Evolutionary conservation across 2,113 vertebrate species (phyloP), one percentile per base, ranked within the genome.

Genomic region (Cinclus mexicanus): DNA sequence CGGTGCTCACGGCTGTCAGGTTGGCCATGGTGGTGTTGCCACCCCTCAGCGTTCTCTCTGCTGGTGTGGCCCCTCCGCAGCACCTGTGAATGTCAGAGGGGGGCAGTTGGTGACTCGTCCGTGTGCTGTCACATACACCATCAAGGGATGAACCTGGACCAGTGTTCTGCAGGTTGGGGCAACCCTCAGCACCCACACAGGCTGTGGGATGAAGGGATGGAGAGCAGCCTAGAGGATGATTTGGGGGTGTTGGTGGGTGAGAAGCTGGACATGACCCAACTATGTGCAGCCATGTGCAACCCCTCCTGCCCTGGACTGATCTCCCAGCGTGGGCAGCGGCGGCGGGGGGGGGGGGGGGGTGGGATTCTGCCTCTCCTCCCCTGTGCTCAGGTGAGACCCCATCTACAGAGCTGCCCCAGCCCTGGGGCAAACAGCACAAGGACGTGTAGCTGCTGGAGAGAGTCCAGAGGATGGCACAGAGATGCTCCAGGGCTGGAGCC

Each of bases 151-250:
- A 23, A 55, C 33, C 37, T 6, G 8, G 8, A 28, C 17, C 6
- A 1, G 14, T 1, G 25, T 3, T 18, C 69, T 44, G 14, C 37
- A n/a, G 17, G 12, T 0, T 1, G 1, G 46, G 28, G n/a, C 15
- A 67, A 7, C 10, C 20, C 33, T 7, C 0, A 0, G 21, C 14
- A 2, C 8, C 33, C 6, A 1, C 2, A 53, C 5, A 15, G 42
- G 24, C 23, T 33, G 35, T 23, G 60, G 28, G 6, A 12, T 33
- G 57, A 42, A 47, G 21, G 52, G 33, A 9, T 37, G 11, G 35
- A 42, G 61, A 52, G 24, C 31, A 89, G 60, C 24, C 14, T 42
- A 47, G 25, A 2, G 3, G 28, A 63, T 2, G 2, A 9, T 46
- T 25, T 23, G 14, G 39, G 31, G 9, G 3, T 29, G 2, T 1